Evolutionary conservation across 1,140 invertebrate genomes (phyloP).

Genomic region (Neotoxoptera formosana): DNA sequence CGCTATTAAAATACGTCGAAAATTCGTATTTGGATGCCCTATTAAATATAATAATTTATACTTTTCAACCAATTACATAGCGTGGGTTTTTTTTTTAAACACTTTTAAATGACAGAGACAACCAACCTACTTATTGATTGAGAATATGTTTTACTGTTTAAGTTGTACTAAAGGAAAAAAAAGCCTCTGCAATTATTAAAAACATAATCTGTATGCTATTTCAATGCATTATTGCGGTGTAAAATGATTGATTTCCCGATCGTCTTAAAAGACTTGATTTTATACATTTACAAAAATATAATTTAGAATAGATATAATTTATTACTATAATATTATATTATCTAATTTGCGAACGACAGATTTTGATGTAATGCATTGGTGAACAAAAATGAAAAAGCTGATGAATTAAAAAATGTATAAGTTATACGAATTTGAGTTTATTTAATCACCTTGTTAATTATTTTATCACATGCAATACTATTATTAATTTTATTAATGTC

Average conservation of each 20-base stretch:
- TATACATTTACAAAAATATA: neutral
- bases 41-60: constrained; percentile 21
- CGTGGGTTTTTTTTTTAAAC: neutral
- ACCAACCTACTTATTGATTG: no score
- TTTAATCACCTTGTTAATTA: neutral
- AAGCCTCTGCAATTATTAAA: neutral
- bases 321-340: no score
- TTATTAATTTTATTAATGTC: neutral
- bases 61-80: neutral
- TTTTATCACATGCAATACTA: neutral
- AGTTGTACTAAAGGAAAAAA: neutral
- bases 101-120: neutral
- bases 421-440: neutral
- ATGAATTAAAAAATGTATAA: neutral
- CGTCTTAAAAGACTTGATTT: neutral
- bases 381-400: neutral
- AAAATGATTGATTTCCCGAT: no score
- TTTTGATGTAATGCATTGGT: neutral
- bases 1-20: neutral
- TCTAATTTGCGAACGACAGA: neutral
- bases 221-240: neutral
- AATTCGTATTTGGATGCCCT: neutral
- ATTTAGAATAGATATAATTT: neutral
- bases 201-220: neutral
- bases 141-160: neutral